These are phyloP conservation scores for Callyntrura guangdongensis DNA, from an alignment of 2,888 invertebrate species.

Conservation along the genomic window DNA sequence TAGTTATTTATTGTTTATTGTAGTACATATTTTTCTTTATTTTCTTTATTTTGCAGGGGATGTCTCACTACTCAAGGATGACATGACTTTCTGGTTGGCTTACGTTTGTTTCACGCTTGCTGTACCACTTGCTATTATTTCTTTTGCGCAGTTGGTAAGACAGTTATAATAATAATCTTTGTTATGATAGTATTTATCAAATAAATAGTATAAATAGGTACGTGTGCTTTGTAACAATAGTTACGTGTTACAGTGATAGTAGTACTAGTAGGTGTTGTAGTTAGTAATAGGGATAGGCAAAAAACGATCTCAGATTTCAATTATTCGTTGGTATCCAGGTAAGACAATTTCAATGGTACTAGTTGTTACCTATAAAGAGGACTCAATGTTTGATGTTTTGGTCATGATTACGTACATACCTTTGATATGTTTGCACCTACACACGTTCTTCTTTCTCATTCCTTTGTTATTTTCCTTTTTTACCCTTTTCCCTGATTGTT, in stretches of 20 bases:
- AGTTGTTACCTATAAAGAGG: no score
- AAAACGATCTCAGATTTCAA: no score
- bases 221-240: no score
- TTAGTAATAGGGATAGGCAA: no score
- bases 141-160: slow-evolving; percentile 87
- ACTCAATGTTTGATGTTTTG: neutral
- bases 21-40: slow-evolving; percentile 30
- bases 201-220: neutral
- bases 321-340: neutral
- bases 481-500: slow-evolving; percentile 40
- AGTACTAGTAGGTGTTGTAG: no score
- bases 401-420: neutral
- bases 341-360: neutral
- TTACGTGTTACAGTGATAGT: no score
- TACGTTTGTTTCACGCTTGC: slow-evolving; percentile 88
- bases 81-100: slow-evolving; percentile 89
- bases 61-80: slow-evolving; percentile 87
- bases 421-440: neutral
- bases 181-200: neutral
- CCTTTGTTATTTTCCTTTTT: slow-evolving; percentile 1
- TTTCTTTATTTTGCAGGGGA: slow-evolving; percentile 85
- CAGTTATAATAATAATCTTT: slow-evolving; percentile 23
- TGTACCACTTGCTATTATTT: slow-evolving; percentile 87
- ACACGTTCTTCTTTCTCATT: neutral
- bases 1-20: slow-evolving; percentile 40